Percentiles rank a stretch among this genome's conserved stretches.
phyloP scores from a whole-genome alignment of 2,113 vertebrate genomes.

The Mugil cephalus region DNA sequence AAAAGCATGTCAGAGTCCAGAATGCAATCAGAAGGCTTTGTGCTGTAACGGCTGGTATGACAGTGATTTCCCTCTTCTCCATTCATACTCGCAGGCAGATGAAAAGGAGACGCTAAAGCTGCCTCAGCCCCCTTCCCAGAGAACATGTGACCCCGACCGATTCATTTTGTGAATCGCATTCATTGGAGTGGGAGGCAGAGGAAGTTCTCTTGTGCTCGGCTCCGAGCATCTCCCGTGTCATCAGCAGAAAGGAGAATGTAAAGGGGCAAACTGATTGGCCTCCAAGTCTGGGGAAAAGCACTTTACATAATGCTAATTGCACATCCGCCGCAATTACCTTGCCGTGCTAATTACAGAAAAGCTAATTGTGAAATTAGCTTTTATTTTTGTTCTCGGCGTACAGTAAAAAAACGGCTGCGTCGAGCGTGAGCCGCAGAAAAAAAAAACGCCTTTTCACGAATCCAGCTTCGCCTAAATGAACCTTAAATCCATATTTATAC shows the following conservation, averaged over 20 bases:
- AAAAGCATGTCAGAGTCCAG: constrained; percentile 73
- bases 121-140: constrained; percentile 43
- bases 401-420: constrained; percentile 46
- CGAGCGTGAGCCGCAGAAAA: constrained; percentile 15
- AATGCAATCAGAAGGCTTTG: constrained; percentile 83
- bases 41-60: constrained; percentile 73
- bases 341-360: constrained; percentile 79
- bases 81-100: constrained; percentile 68
- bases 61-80: constrained; percentile 77
- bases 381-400: constrained; percentile 51
- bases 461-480: constrained; percentile 25
- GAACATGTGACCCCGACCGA: constrained; percentile 67
- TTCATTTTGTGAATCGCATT: constrained; percentile 72
- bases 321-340: constrained; percentile 82
- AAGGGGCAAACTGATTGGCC: constrained; percentile 79
- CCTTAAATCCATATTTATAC: constrained; percentile 37
- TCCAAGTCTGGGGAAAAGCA: constrained; percentile 72
- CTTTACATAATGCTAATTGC: constrained; percentile 83
- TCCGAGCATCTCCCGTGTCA: constrained; percentile 66
- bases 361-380: constrained; percentile 76
- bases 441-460: constrained; percentile 20
- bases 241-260: constrained; percentile 56
- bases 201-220: constrained; percentile 67
- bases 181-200: constrained; percentile 62
- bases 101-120: constrained; percentile 66